A percentile compares a stretch with the other conserved stretches of the same genome.
Evolutionary conservation across 2,113 vertebrate genomes (phyloP).

Genomic region (Forbesichthys agassizii): DNA sequence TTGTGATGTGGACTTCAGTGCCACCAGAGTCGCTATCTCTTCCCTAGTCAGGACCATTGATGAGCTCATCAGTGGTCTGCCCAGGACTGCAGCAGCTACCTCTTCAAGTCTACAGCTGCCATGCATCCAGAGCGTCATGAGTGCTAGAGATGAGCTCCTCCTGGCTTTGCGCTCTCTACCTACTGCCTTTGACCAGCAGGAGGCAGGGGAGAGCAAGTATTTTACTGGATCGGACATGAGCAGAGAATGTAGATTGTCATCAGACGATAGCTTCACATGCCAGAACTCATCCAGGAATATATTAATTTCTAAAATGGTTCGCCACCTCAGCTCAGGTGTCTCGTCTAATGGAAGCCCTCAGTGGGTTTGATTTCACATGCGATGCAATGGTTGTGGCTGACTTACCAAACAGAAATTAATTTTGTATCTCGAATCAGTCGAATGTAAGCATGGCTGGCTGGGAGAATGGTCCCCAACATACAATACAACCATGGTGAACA

Average conservation of each 20-base stretch:
- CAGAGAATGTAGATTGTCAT: conserved; percentile 14
- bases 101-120: conserved; percentile 44
- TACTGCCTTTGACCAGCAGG: conserved; percentile 44
- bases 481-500: no score
- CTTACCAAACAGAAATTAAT: background rate
- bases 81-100: conserved; percentile 10
- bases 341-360: conserved; percentile 57
- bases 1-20: conserved; percentile 33
- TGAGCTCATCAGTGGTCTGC: conserved; percentile 53
- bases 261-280: conserved; percentile 19
- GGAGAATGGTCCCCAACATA: no score
- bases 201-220: conserved; percentile 13
- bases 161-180: conserved; percentile 73
- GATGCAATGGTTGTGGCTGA: no score
- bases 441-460: no score
- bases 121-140: conserved; percentile 39
- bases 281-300: conserved; percentile 35
- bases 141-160: conserved; percentile 71
- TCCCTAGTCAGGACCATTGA: conserved; percentile 67
- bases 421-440: background rate
- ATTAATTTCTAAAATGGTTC: conserved; percentile 58
- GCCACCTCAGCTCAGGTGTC: conserved; percentile 44
- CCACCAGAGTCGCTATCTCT: conserved; percentile 62
- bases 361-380: conserved; percentile 80
- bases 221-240: conserved; percentile 29